Evolutionary conservation across 37 sponge, comb jelly and placozoan genomes (phyloP).

Genomic region (Ianthella basta): DNA sequence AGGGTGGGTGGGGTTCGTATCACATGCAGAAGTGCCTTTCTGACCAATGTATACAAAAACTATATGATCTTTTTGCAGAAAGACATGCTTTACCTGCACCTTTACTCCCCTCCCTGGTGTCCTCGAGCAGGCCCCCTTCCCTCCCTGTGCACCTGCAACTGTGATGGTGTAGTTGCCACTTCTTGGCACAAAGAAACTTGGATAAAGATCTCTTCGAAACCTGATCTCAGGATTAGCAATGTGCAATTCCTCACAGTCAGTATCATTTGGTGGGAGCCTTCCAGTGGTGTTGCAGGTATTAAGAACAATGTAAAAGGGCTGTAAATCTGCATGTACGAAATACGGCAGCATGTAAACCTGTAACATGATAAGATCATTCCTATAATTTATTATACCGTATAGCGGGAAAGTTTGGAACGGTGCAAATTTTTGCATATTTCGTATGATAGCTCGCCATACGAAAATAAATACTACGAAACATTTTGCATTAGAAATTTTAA

Average conservation of each 20-base stretch:
- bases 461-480: slow-evolving; percentile 7
- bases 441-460: slow-evolving; percentile 16
- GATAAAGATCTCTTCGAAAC: neutral
- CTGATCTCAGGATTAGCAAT: neutral
- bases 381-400: too few relatives aligned
- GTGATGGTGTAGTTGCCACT: slow-evolving; percentile 63
- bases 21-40: slow-evolving; percentile 54
- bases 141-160: slow-evolving; percentile 68
- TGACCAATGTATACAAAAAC: slow-evolving; percentile 49
- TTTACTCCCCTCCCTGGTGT: slow-evolving; percentile 26
- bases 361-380: too few relatives aligned
- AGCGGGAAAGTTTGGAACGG: slow-evolving; percentile 12
- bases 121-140: slow-evolving; percentile 42
- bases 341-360: too few relatives aligned
- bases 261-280: neutral
- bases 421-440: slow-evolving; percentile 2
- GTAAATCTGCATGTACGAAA: neutral
- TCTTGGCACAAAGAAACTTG: slow-evolving; percentile 14
- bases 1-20: slow-evolving; percentile 17
- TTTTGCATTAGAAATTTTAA: slow-evolving; percentile 11
- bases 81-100: neutral
- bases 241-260: neutral
- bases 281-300: neutral
- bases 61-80: neutral
- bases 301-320: neutral